phyloP scores from a whole-genome alignment of 2,888 invertebrate species.

The Napeogenes inachia region DNA sequence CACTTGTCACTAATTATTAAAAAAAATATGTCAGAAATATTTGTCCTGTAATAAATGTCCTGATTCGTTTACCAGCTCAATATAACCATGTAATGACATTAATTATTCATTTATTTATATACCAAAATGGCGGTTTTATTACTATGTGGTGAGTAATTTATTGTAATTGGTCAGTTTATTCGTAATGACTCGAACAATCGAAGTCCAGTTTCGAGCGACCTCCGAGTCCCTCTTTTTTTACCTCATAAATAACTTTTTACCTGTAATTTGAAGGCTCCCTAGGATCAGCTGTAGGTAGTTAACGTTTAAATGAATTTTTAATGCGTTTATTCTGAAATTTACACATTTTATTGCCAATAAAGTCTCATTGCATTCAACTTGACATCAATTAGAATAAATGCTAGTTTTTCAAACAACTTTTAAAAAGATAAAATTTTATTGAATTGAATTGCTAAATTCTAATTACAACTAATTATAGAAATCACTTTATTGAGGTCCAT shows the following conservation, averaged over 20 bases:
- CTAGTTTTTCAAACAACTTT: constrained; percentile 6
- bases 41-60: constrained; percentile 48
- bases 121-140: constrained; percentile 67
- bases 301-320: background rate
- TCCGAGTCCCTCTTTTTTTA: constrained; percentile 20
- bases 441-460: constrained; percentile 12
- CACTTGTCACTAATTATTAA: constrained; percentile 49
- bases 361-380: too few relatives aligned
- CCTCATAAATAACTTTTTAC: constrained; percentile 9
- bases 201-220: constrained; percentile 16
- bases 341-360: too few relatives aligned
- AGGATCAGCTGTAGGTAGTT: background rate
- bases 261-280: constrained; percentile 8
- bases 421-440: constrained; percentile 24
- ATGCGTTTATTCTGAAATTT: too few relatives aligned
- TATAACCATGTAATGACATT: constrained; percentile 47
- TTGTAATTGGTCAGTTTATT: constrained; percentile 67
- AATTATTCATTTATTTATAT: constrained; percentile 70
- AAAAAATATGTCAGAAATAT: constrained; percentile 41
- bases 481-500: constrained; percentile 18
- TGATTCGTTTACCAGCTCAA: constrained; percentile 67
- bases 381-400: background rate
- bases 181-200: constrained; percentile 40
- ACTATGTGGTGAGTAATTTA: constrained; percentile 59
- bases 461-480: constrained; percentile 22